Base-by-base conservation (phyloP, 2,888 invertebrate genomes). In the Bugulina stolonifera region DNA sequence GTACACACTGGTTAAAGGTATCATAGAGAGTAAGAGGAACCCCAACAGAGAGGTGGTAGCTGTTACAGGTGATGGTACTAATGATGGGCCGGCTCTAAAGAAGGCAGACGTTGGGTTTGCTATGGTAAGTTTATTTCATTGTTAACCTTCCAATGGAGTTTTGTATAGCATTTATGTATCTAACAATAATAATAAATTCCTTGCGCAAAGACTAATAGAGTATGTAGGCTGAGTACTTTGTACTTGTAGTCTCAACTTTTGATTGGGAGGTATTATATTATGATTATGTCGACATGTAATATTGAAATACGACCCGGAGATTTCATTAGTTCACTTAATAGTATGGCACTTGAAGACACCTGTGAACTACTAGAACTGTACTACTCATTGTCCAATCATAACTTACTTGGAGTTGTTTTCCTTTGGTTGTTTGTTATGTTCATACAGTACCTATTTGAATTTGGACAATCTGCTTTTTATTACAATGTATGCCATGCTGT, bases 21-120 rank as follows among this genome's bases (percentile, higher is more conserved):
- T 96, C 85, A 96, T 96, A 81, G 95, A 95, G 86, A 94, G 93
- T 79, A 91, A 92, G 84, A 85, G 91, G 27, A 91, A 89, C 82
- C 91, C 90, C 73, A 93, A 90, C 77, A 89, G 95, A 75, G 94
- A 97, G 86, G 96, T 97, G 57, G 96, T 97, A 35, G 96, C 96
- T 69, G 95, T 96, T n/a, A 95, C 95, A 0, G 95, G 95, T 1
- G 95, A 95, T 86, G 95, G 95, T 69, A 95, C 94, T 74, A 96
- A 96, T 84, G 95, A 96, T 85, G 95, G 94, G 0, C 95, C 95
- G 18, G 95, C 95, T 70, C 86, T 96, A 76, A 95, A 95, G 85
- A 94, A 94, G 86, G 95, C 95, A 72, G 95, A 95, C 83, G 95
- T 95, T 78, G 95, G 95, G 58, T 95, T 95, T 84, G 95, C 95